Conservation (phyloP, 2,797 vertebrate genomes). For the Aldrovandia affinis region DNA sequence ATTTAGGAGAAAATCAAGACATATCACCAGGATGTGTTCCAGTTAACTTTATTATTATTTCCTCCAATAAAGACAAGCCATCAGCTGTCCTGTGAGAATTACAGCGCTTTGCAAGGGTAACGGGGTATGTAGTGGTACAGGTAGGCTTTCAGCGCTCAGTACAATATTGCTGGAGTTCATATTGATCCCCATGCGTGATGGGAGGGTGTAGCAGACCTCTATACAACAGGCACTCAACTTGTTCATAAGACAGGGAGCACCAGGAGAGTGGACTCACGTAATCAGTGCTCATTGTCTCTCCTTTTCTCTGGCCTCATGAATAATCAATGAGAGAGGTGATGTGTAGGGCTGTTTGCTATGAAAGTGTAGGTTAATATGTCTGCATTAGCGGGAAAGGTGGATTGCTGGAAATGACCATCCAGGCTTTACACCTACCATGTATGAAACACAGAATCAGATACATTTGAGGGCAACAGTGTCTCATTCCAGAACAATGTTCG, state of each 20-base stretch:
- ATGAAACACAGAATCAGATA: too few relatives aligned
- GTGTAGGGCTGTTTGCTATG: background rate
- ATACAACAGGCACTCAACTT: background rate
- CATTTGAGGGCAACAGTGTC: too few relatives aligned
- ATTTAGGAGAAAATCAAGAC: background rate
- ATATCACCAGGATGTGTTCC: background rate
- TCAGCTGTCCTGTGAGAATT: background rate
- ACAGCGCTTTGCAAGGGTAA: background rate
- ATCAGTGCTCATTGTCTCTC: background rate
- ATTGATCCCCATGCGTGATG: background rate
- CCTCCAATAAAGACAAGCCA: background rate
- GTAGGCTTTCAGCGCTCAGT: background rate
- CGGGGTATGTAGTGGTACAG: background rate
- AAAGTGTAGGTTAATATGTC: background rate
- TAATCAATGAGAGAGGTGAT: background rate
- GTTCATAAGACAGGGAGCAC: background rate
- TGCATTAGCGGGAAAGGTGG: background rate
- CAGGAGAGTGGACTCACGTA: background rate
- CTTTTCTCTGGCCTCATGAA: background rate
- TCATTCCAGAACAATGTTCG: too few relatives aligned
- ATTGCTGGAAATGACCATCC: too few relatives aligned
- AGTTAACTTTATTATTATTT: constrained; percentile 10
- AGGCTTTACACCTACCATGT: too few relatives aligned
- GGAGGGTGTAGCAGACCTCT: background rate
- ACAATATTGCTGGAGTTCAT: background rate